These are phyloP conservation scores for Apteryx owenii DNA, from an alignment of 2,113 vertebrate genomes.

Conservation along the genomic window DNA sequence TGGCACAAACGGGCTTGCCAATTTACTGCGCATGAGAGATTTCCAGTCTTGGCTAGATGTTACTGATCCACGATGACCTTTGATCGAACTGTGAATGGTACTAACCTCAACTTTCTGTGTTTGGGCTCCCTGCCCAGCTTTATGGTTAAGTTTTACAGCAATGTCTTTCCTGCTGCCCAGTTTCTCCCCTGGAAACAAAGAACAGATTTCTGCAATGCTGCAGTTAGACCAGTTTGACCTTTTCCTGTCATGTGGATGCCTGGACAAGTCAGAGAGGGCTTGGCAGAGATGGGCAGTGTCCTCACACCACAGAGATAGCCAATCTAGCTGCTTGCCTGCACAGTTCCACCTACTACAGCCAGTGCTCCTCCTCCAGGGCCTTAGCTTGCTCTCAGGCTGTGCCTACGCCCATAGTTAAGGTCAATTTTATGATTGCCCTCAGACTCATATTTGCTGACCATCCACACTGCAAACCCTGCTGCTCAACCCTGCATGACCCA, in stretches of 20 bases:
- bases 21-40: background rate
- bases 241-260: conserved; percentile 5
- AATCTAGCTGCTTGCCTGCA: background rate
- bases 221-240: conserved; percentile 46
- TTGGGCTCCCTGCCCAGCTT: conserved; percentile 62
- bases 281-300: background rate
- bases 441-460: background rate
- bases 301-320: background rate
- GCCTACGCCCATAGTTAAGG: background rate
- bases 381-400: background rate
- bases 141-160: conserved; percentile 38
- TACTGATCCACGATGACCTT: background rate
- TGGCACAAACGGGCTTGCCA: background rate
- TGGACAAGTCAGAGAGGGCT: background rate
- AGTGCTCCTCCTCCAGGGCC: background rate
- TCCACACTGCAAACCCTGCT: background rate
- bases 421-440: conserved; percentile 7
- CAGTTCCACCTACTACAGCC: background rate
- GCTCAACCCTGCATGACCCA: conserved; percentile 5
- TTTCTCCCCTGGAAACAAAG: conserved; percentile 34
- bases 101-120: conserved; percentile 28
- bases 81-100: conserved; percentile 12
- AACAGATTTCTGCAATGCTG: conserved; percentile 38
- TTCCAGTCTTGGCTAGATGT: conserved; percentile 24
- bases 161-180: background rate